phyloP scores from a whole-genome alignment of 1,140 invertebrate species.

The Heliconius hewitsoni region DNA sequence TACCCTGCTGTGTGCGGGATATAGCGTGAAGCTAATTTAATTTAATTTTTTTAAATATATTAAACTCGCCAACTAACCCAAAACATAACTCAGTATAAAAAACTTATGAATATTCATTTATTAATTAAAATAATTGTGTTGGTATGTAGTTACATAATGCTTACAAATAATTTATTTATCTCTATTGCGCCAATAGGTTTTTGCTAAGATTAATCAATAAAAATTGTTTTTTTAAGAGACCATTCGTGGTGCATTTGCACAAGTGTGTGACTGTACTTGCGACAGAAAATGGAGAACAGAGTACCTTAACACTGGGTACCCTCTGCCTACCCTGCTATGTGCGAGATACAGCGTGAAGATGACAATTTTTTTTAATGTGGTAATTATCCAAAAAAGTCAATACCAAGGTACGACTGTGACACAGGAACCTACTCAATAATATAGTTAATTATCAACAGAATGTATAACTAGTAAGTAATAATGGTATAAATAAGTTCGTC shows the following conservation, averaged over 20 bases:
- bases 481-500: not conserved
- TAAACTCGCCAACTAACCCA: not conserved
- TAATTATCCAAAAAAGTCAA: not conserved
- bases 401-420: not conserved
- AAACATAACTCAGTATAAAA: not conserved
- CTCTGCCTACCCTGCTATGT: too few species aligned
- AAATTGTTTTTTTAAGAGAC: too few species aligned
- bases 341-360: too few species aligned
- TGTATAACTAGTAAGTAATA: not conserved
- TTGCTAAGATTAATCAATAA: too few species aligned
- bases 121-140: not conserved
- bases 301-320: too few species aligned
- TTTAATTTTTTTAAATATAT: not conserved
- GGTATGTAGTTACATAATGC: not conserved
- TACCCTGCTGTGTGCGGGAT: too few species aligned
- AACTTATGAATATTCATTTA: not conserved
- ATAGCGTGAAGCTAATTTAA: too few species aligned
- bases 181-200: not conserved
- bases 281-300: too few species aligned
- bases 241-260: too few species aligned
- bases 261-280: too few species aligned
- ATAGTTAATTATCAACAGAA: conserved; percentile 4
- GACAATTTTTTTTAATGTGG: not conserved
- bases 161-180: too few species aligned
- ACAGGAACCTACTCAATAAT: not conserved